Percentiles rank a stretch among this genome's conserved stretches.
Conservation (phyloP, 2,113 vertebrate species). For the Mesembrinibis cayennensis region DNA sequence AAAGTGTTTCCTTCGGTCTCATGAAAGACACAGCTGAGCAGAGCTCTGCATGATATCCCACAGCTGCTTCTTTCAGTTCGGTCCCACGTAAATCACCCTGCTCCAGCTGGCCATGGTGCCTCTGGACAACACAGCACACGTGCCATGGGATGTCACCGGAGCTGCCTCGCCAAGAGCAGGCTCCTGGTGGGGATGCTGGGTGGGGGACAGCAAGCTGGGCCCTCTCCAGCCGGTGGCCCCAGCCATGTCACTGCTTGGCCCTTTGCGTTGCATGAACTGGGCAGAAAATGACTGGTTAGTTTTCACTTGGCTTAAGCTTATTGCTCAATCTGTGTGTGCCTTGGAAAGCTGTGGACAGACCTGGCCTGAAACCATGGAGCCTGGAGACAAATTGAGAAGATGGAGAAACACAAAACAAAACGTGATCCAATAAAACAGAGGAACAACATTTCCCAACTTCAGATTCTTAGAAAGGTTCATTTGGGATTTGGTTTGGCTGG, state of each 20-base stretch:
- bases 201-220: not conserved
- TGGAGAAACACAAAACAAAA: not conserved
- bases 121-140: accelerated
- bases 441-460: not conserved
- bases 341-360: not conserved
- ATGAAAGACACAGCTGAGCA: not conserved
- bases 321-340: not conserved
- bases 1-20: not conserved
- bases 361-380: not conserved
- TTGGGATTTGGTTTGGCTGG: not conserved
- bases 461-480: not conserved
- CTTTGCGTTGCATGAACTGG: accelerated
- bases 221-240: not conserved
- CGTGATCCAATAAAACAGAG: not conserved
- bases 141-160: not conserved
- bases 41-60: not conserved
- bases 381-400: not conserved
- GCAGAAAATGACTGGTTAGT: not conserved
- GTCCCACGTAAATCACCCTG: accelerated
- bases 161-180: not conserved
- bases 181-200: not conserved
- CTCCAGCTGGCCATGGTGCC: not conserved
- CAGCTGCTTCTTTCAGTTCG: not conserved
- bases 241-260: not conserved
- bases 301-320: not conserved